A percentile compares a stretch with the other conserved stretches of the same genome.
phyloP scores from a whole-genome alignment of 2,888 invertebrate species.

The Unio delphinus region DNA sequence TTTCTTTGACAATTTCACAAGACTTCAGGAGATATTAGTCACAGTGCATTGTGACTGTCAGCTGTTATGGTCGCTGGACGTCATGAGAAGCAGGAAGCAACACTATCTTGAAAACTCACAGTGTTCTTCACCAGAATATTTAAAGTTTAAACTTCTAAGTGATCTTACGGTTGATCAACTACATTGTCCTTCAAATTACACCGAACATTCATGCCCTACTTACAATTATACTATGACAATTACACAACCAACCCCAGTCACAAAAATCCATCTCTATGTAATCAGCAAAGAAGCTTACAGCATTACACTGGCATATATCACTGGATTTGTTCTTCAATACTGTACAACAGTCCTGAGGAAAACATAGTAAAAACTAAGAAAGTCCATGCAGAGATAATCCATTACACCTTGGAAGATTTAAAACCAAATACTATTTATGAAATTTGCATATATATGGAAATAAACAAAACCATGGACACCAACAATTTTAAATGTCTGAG shows the following conservation, averaged over 20 bases:
- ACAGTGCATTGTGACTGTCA: constrained; percentile 88
- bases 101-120: no score
- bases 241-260: neutral
- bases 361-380: neutral
- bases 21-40: constrained; percentile 74
- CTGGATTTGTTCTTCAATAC: no score
- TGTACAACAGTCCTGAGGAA: no score
- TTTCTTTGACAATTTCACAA: constrained; percentile 46
- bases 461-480: no score
- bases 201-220: neutral
- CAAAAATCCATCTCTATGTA: neutral
- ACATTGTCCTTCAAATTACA: no score
- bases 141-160: no score
- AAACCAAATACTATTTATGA: constrained; percentile 1
- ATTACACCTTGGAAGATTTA: constrained; percentile 1
- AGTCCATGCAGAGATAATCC: neutral
- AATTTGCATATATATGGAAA: neutral
- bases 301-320: no score
- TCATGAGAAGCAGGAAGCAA: constrained; percentile 15
- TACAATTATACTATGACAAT: neutral
- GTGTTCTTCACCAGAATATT: no score
- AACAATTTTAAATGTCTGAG: no score
- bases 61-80: constrained; percentile 82
- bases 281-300: no score
- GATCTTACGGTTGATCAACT: no score